A percentile compares a stretch with the other conserved stretches of the same genome.
These are phyloP conservation scores for Urosaurus nigricauda DNA, from an alignment of 2,797 vertebrate genomes.

Conservation along the genomic window DNA sequence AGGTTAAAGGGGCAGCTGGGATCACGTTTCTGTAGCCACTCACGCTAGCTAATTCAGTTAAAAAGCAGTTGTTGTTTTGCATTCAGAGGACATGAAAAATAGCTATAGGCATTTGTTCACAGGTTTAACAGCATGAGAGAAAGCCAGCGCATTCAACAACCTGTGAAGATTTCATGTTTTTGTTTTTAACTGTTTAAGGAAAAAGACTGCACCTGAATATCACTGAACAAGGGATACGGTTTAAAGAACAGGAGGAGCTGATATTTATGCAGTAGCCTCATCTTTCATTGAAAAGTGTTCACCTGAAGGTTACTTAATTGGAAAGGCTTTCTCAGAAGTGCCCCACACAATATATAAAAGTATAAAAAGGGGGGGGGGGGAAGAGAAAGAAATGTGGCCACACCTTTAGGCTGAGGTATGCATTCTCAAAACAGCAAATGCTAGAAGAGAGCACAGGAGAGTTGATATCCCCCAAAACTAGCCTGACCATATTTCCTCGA, in stretches of 20 bases:
- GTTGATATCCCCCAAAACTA: accelerated
- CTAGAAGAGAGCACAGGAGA: conserved; percentile 61
- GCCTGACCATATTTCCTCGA: too few species aligned
- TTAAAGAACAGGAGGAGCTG: not conserved
- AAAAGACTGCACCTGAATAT: accelerated
- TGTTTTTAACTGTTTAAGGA: accelerated
- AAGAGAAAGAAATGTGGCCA: too few species aligned
- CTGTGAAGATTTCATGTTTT: accelerated
- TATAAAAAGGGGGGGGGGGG: too few species aligned
- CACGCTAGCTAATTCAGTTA: not conserved
- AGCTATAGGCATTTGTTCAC: not conserved
- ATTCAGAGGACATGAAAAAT: conserved; percentile 7
- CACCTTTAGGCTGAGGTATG: too few species aligned
- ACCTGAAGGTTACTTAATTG: not conserved
- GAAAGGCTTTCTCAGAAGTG: not conserved
- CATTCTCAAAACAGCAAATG: not conserved
- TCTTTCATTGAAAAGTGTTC: not conserved
- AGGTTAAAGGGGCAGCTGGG: conserved; percentile 1
- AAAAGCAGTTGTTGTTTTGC: not conserved
- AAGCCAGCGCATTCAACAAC: not conserved
- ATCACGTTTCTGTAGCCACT: not conserved
- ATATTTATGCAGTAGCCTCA: not conserved
- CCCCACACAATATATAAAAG: not conserved
- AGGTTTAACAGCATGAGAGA: not conserved
- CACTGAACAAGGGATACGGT: not conserved